Percentiles rank a stretch among this genome's conserved stretches.
Conservation (phyloP, 2,888 invertebrate genomes). For the Frankliniella fusca region DNA sequence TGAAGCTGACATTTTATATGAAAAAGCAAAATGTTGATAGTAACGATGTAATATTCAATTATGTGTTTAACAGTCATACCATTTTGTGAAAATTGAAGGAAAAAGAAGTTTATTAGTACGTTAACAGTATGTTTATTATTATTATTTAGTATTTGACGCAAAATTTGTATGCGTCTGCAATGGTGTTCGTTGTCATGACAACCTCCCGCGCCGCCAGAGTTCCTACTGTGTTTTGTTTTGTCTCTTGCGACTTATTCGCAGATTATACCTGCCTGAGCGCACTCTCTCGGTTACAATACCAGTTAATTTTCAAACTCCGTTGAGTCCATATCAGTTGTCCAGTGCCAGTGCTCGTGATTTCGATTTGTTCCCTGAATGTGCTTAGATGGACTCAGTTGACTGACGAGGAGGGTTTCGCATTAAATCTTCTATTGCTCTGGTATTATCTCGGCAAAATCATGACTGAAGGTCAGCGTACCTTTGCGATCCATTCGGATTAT, state of each 20-base stretch:
- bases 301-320: not conserved
- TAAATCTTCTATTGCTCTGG: too few species aligned
- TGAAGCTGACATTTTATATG: not conserved
- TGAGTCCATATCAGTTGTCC: not conserved
- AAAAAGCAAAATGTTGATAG: not conserved
- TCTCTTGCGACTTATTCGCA: not conserved
- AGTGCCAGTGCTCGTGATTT: not conserved
- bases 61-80: not conserved
- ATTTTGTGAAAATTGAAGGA: not conserved
- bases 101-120: not conserved
- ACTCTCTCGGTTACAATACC: too few species aligned
- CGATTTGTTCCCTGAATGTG: not conserved
- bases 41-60: not conserved
- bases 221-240: not conserved
- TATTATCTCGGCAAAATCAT: too few species aligned
- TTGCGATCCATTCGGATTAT: too few species aligned
- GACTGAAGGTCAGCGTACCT: too few species aligned
- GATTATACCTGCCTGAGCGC: not conserved
- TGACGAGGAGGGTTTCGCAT: too few species aligned
- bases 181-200: not conserved
- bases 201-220: not conserved
- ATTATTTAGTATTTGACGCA: not conserved
- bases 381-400: not conserved
- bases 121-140: not conserved
- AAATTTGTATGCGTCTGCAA: not conserved